Evolutionary conservation across 2,888 invertebrate species (phyloP).

Genomic region (Lasioglossum marginatum): DNA sequence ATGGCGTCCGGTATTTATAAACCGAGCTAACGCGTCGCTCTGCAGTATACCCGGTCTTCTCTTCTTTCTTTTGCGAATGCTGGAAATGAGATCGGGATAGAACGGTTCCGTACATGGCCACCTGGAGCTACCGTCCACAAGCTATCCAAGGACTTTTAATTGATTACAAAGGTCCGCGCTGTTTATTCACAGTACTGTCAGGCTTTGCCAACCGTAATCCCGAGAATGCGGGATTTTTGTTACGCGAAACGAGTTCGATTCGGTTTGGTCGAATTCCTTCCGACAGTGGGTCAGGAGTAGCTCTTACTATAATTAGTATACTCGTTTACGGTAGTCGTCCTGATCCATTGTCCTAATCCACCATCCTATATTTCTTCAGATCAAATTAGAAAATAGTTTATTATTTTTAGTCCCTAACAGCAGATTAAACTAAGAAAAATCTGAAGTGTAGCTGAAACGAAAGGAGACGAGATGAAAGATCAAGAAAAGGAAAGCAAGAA

Average conservation of each 20-base stretch:
- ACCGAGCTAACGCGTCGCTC: neutral
- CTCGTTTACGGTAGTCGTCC: too few relatives aligned
- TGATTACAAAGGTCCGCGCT: neutral
- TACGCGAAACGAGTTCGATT: neutral
- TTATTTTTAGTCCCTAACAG: too few relatives aligned
- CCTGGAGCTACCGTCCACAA: neutral
- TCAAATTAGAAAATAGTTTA: neutral
- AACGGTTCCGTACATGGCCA: conserved; percentile 9
- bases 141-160: conserved; percentile 5
- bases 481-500: neutral
- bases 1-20: conserved; percentile 30
- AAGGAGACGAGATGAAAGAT: neutral
- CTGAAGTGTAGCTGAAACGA: neutral
- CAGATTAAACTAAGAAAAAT: neutral
- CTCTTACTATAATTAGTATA: neutral
- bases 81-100: conserved; percentile 19
- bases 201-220: neutral
- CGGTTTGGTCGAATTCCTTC: neutral
- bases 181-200: neutral
- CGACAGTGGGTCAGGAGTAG: neutral
- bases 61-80: neutral
- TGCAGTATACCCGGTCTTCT: neutral
- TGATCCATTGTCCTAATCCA: neutral
- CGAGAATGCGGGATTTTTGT: neutral
- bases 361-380: too few relatives aligned